Evolutionary conservation across 2,113 vertebrate genomes (phyloP).

Genomic region (Embiotoca jacksoni): DNA sequence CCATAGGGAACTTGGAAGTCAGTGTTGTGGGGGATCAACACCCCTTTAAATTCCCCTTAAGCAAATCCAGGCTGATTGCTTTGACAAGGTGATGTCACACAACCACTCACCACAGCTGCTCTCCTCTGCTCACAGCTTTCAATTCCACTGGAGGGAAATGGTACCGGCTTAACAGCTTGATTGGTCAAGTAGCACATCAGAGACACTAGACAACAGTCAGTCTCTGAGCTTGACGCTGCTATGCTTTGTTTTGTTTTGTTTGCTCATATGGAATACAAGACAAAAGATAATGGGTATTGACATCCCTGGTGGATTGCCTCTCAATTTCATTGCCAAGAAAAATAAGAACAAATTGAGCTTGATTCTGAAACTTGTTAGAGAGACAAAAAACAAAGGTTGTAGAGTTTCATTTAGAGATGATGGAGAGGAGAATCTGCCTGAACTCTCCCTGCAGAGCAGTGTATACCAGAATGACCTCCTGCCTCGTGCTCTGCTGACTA

Average conservation of each 20-base stretch:
- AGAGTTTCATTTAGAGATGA: conserved; percentile 57
- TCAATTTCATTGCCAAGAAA: conserved; percentile 62
- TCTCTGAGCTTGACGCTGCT: conserved; percentile 34
- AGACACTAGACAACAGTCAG: conserved; percentile 46
- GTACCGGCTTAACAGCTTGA: conserved; percentile 57
- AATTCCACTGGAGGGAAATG: conserved; percentile 44
- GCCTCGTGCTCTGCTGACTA: conserved; percentile 72
- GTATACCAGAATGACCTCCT: conserved; percentile 65
- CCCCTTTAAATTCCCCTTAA: conserved; percentile 51
- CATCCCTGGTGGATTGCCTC: conserved; percentile 53
- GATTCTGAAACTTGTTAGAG: conserved; percentile 38
- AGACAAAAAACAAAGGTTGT: conserved; percentile 43
- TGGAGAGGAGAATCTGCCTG: conserved; percentile 53
- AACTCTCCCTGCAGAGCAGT: conserved; percentile 60
- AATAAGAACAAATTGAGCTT: conserved; percentile 62
- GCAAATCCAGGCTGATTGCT: conserved; percentile 58
- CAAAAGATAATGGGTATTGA: conserved; percentile 64
- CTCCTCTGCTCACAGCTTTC: conserved; percentile 36
- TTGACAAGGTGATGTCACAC: conserved; percentile 66
- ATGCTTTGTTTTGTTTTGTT: conserved; percentile 51
- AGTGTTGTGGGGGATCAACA: conserved; percentile 31
- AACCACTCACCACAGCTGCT: conserved; percentile 24
- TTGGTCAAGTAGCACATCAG: conserved; percentile 63
- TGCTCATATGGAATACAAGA: conserved; percentile 54
- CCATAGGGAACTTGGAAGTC: conserved; percentile 16